These are phyloP conservation scores for Sebastolobus altivelis DNA, from an alignment of 2,797 vertebrate genomes.

Conservation along the genomic window DNA sequence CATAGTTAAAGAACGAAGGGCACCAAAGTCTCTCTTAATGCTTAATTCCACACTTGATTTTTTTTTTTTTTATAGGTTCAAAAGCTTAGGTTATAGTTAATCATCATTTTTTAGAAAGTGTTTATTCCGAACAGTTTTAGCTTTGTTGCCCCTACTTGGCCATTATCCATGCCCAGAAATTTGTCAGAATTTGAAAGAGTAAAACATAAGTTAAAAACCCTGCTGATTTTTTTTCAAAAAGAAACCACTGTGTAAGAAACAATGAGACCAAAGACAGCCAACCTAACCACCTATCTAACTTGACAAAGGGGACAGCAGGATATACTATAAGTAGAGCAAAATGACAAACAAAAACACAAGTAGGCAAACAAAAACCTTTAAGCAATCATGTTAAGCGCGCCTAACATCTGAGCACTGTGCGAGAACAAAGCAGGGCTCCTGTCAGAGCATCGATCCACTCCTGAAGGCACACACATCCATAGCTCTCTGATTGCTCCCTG, in stretches of 20 bases:
- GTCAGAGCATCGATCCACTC: constrained; percentile 96
- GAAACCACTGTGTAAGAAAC: constrained; percentile 22
- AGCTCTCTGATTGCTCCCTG: constrained; percentile 91
- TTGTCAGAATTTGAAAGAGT: constrained; percentile 3
- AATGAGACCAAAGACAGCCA: constrained; percentile 29
- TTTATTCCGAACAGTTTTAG: not conserved
- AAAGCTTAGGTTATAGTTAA: constrained; percentile 8
- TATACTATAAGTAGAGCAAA: constrained; percentile 70
- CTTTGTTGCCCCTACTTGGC: not conserved
- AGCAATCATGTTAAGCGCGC: constrained; percentile 98
- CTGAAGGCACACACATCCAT: constrained; percentile 91
- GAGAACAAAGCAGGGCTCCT: constrained; percentile 95
- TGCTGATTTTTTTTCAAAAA: constrained; percentile 7
- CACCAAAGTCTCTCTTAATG: constrained; percentile 46
- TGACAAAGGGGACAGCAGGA: constrained; percentile 73
- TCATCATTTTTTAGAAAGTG: constrained; percentile 4
- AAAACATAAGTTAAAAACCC: constrained; percentile 33
- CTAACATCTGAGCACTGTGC: constrained; percentile 93
- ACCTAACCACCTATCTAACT: constrained; percentile 41
- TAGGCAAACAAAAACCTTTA: constrained; percentile 93
- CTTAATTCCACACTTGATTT: not conserved
- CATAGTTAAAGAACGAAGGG: constrained; percentile 26
- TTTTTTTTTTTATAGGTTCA: constrained; percentile 1
- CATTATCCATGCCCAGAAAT: constrained; percentile 16
- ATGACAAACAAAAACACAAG: constrained; percentile 85